Evolutionary conservation across 92 coral and sea anemone species (phyloP).

Genomic region (Montipora capitata): DNA sequence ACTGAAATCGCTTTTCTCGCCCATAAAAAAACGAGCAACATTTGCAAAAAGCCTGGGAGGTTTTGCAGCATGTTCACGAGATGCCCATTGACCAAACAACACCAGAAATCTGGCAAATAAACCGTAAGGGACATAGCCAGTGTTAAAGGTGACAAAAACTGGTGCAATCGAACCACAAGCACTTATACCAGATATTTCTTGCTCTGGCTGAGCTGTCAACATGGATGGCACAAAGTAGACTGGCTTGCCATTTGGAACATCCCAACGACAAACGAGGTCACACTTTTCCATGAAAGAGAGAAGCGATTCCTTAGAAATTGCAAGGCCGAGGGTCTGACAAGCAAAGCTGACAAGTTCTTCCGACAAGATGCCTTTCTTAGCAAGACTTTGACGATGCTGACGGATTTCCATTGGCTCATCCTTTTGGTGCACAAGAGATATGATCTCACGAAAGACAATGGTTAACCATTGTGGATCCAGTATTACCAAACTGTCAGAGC

Average conservation of each 20-base stretch:
- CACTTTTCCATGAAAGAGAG: slow-evolving; percentile 45
- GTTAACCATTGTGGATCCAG: slow-evolving; percentile 56
- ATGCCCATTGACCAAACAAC: slow-evolving; percentile 27
- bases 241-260: neutral
- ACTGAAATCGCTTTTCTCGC: slow-evolving; percentile 17
- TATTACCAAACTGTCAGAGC: slow-evolving; percentile 11
- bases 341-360: slow-evolving; percentile 40
- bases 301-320: slow-evolving; percentile 6
- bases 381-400: slow-evolving; percentile 39
- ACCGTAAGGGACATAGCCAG: slow-evolving; percentile 58
- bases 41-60: slow-evolving; percentile 46
- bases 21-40: slow-evolving; percentile 40
- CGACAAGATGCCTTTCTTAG: slow-evolving; percentile 43
- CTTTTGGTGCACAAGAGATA: slow-evolving; percentile 10
- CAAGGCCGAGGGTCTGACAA: slow-evolving; percentile 16
- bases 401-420: slow-evolving; percentile 42
- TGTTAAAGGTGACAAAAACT: slow-evolving; percentile 29
- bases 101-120: slow-evolving; percentile 40
- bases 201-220: slow-evolving; percentile 40
- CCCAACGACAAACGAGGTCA: slow-evolving; percentile 39
- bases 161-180: slow-evolving; percentile 17
- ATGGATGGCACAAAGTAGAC: slow-evolving; percentile 48
- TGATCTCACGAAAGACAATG: slow-evolving; percentile 26
- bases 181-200: slow-evolving; percentile 18
- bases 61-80: slow-evolving; percentile 11